Conservation (phyloP, 2,113 vertebrate genomes). For the Callipepla californica region DNA sequence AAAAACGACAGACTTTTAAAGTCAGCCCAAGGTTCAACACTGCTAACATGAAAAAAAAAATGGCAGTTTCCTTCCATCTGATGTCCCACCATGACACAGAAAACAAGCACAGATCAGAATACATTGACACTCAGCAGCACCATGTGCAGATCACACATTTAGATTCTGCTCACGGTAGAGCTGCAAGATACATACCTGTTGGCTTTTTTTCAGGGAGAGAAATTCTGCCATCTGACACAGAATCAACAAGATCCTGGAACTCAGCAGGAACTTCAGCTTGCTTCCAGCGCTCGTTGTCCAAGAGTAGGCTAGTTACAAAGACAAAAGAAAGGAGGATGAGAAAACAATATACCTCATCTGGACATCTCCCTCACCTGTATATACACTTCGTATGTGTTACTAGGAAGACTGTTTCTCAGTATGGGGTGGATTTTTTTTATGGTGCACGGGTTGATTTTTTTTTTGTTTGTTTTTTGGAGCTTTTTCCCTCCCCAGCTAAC, state of each 20-base stretch:
- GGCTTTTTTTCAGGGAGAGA: constrained; percentile 89
- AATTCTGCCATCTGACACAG: constrained; percentile 91
- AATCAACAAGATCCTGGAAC: constrained; percentile 96
- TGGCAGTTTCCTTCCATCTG: neutral
- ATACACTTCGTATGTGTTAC: neutral
- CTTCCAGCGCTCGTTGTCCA: constrained; percentile 98
- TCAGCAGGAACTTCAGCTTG: constrained; percentile 97
- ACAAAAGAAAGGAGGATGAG: constrained; percentile 15
- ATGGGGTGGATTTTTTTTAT: neutral
- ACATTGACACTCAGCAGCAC: neutral
- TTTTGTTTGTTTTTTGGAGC: neutral
- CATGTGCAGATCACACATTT: neutral
- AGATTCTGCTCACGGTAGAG: neutral
- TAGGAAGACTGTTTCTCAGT: neutral
- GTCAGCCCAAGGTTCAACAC: neutral
- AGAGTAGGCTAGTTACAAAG: constrained; percentile 84
- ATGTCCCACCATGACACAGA: neutral
- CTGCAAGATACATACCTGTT: constrained; percentile 76
- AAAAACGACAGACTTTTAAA: neutral
- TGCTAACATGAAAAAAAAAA: accelerated
- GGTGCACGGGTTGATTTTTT: neutral
- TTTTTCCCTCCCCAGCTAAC: neutral
- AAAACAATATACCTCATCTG: neutral
- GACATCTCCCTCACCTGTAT: neutral
- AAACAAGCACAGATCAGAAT: neutral